phyloP scores from a whole-genome alignment of 2,888 invertebrate species.

The Chymomyza procnemis region DNA sequence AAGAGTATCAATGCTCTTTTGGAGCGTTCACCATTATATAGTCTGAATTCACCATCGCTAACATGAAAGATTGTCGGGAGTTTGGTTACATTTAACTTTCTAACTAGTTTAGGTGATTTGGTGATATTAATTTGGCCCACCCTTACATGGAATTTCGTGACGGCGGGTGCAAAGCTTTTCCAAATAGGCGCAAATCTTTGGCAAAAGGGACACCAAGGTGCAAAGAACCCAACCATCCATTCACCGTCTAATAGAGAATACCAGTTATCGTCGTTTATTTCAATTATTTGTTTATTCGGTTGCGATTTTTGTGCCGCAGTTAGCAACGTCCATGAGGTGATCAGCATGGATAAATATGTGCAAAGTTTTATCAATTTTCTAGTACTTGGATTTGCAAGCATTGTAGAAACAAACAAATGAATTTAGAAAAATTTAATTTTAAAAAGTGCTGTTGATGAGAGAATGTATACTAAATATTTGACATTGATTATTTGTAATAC shows the following conservation, averaged over 20 bases:
- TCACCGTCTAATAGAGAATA: constrained; percentile 91
- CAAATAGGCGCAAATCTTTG: constrained; percentile 92
- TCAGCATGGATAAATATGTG: constrained; percentile 20
- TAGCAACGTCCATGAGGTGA: constrained; percentile 58
- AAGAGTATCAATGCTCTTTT: constrained; percentile 91
- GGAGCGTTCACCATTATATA: constrained; percentile 94
- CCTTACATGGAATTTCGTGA: constrained; percentile 86
- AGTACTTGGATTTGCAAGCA: too few species aligned
- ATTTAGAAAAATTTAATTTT: too few species aligned
- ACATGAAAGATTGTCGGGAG: constrained; percentile 98
- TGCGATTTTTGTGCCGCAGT: constrained; percentile 28
- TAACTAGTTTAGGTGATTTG: constrained; percentile 94
- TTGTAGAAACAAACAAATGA: too few species aligned
- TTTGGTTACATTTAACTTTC: constrained; percentile 97
- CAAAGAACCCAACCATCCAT: constrained; percentile 99
- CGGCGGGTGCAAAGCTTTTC: constrained; percentile 89
- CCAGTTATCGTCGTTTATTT: constrained; percentile 94
- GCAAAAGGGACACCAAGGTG: constrained; percentile 99
- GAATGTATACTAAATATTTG: too few species aligned
- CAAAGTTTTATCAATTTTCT: background rate
- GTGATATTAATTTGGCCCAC: constrained; percentile 97
- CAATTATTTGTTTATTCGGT: constrained; percentile 65
- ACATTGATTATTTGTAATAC: too few species aligned
- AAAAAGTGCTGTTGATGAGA: too few species aligned
- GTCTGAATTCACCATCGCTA: constrained; percentile 94